Base-by-base conservation (phyloP, 1,140 invertebrate species). In the Philotrypesis tridentata region DNA sequence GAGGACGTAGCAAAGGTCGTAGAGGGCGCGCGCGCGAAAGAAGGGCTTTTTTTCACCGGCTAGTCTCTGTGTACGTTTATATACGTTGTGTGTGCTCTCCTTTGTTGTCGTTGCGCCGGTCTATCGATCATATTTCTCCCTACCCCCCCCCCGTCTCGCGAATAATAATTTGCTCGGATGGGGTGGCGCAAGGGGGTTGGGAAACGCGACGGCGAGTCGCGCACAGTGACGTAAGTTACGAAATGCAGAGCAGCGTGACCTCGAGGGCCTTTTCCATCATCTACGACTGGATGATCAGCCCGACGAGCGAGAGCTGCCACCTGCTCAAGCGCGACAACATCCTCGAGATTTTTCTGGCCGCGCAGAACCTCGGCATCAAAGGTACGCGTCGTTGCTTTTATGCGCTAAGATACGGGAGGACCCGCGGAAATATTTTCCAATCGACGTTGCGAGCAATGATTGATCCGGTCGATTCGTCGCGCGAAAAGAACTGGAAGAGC, bases 261-360 rank as follows among this genome's bases (percentile, higher is more conserved):
- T 92, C 93, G 1, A 89, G 90, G 84, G 93, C 95, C 1, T 96
- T 96, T 86, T 92, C 93, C 23, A 93, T 93, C 60, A 94, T 95
- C 83, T 96, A 96, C 87, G 93, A 95, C 79, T 96, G 95, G 95
- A 96, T 96, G 95, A 93, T 95, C 82, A 93, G 92, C 67, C 91
- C 92, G 17, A 92, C 89, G 5, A 90, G 87, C 29, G 93, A 94
- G 21, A 94, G 93, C 71, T 93, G 93, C 81, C 93, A 93, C 61
- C 86, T 93, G 1, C 86, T 95, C 2, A 93, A 92, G 72, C 92
- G 94, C 79, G 92, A 95, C 70, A 94, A 95, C 85, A 94, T 96
- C 72, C 87, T 96, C 48, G 94, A 95, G 79, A 88, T 96, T 17
- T 95, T 95, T 85, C 92, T 92, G 83, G 93, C 95, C 0, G 93